A percentile compares a stretch with the other conserved stretches of the same genome.
Conservation (phyloP, 2,113 vertebrate species). For the Paedocypris sp. region DNA sequence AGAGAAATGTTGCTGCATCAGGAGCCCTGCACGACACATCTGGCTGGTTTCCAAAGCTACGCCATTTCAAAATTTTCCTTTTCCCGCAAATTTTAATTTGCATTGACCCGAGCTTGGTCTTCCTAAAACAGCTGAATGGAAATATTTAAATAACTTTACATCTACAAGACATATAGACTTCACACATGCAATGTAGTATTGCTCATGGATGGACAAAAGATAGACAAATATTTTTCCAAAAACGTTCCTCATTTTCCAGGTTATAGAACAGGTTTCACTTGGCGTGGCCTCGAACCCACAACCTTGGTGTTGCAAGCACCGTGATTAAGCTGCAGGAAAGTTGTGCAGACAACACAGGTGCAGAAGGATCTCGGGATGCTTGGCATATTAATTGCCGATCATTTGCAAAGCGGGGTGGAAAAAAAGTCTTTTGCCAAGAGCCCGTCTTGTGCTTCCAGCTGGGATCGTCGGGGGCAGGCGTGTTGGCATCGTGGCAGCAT, state of each 20-base stretch:
- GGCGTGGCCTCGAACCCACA: no score
- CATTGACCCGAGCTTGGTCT: conserved; percentile 36
- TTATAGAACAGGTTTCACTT: no score
- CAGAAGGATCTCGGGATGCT: conserved; percentile 69
- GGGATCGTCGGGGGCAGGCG: conserved; percentile 72
- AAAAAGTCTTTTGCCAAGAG: conserved; percentile 70
- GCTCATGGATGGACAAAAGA: not conserved
- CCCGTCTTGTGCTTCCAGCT: conserved; percentile 73
- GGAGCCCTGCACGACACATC: not conserved
- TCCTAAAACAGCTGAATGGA: conserved; percentile 32
- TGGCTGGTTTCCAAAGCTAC: not conserved
- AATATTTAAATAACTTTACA: conserved; percentile 28
- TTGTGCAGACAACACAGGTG: conserved; percentile 67
- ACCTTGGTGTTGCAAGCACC: no score
- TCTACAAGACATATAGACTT: no score
- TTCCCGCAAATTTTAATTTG: conserved; percentile 16
- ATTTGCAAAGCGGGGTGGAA: conserved; percentile 70
- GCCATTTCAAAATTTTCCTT: conserved; percentile 26
- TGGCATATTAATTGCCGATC: conserved; percentile 74
- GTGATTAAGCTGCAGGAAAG: no score
- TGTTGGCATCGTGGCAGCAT: conserved; percentile 72
- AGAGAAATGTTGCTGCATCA: not conserved
- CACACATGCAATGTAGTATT: no score
- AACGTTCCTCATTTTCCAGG: no score
- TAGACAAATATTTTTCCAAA: no score